Conservation (phyloP, 2,888 invertebrate genomes). For the Trichacis sp. region DNA sequence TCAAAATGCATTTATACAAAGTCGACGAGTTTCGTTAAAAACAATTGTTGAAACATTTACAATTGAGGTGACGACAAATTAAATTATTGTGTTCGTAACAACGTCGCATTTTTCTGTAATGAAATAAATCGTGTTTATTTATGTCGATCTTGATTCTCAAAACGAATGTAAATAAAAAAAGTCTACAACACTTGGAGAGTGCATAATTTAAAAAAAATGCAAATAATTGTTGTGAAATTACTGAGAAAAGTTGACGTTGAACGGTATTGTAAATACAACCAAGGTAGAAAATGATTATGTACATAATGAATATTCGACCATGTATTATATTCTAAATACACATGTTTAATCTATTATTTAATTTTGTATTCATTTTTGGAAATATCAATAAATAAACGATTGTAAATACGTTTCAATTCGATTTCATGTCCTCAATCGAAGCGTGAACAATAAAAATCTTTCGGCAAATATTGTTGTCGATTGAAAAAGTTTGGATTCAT, state of each 20-base stretch:
- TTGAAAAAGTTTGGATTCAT: background rate
- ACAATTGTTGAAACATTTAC: background rate
- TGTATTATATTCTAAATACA: conserved; percentile 44
- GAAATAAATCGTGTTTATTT: too few relatives aligned
- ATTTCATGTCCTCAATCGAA: background rate
- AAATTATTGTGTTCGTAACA: background rate
- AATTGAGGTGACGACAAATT: too few relatives aligned
- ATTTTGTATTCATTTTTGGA: conserved; percentile 40
- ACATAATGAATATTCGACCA: conserved; percentile 41
- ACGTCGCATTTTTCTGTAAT: background rate
- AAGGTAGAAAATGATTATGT: conserved; percentile 39
- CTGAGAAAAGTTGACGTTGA: conserved; percentile 33
- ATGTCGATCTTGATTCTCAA: background rate
- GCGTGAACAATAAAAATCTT: background rate
- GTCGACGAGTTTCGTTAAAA: too few relatives aligned
- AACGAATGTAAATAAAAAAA: background rate
- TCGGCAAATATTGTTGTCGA: too few relatives aligned
- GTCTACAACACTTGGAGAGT: background rate
- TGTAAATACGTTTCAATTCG: conserved; percentile 19
- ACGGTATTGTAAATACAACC: conserved; percentile 38
- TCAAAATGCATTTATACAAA: too few relatives aligned
- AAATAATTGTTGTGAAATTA: conserved; percentile 39
- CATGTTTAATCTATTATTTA: conserved; percentile 43
- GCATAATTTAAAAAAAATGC: background rate
- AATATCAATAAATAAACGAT: conserved; percentile 35